Conservation (phyloP, 2,113 vertebrate genomes). For the Panurus biarmicus region DNA sequence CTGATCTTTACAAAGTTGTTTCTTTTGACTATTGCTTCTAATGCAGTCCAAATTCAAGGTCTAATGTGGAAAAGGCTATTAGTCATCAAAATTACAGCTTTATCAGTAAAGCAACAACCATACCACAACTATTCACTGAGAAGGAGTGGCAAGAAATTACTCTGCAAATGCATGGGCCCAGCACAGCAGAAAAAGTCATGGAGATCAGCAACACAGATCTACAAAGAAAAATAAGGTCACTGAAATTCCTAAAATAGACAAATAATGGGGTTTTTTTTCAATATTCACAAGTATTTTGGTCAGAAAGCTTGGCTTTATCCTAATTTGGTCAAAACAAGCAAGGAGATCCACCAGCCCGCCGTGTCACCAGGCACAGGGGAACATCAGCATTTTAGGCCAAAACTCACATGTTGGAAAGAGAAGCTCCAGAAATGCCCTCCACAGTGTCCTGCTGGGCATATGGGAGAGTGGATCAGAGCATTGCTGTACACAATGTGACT, state of each 20-base stretch:
- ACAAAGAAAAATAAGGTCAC: background rate
- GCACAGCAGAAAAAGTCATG: background rate
- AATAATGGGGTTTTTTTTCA: background rate
- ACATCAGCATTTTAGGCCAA: background rate
- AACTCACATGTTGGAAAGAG: background rate
- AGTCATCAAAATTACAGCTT: background rate
- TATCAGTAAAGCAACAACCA: background rate
- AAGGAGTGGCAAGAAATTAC: background rate
- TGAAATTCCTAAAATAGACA: background rate
- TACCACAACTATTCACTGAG: background rate
- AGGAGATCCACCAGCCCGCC: background rate
- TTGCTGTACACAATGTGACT: background rate
- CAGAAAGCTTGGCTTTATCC: background rate
- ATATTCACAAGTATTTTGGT: background rate
- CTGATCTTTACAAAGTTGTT: background rate
- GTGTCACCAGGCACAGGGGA: background rate
- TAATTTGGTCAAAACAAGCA: background rate
- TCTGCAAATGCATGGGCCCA: background rate
- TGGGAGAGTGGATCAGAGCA: background rate
- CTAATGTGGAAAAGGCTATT: background rate
- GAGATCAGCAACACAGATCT: rapidly evolving
- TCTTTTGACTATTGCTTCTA: background rate
- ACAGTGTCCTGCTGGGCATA: background rate
- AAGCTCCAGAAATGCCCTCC: background rate
- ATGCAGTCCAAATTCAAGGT: background rate